Evolutionary conservation across 2,888 invertebrate species (phyloP).

Genomic region (Trichogramma dendrolimi): DNA sequence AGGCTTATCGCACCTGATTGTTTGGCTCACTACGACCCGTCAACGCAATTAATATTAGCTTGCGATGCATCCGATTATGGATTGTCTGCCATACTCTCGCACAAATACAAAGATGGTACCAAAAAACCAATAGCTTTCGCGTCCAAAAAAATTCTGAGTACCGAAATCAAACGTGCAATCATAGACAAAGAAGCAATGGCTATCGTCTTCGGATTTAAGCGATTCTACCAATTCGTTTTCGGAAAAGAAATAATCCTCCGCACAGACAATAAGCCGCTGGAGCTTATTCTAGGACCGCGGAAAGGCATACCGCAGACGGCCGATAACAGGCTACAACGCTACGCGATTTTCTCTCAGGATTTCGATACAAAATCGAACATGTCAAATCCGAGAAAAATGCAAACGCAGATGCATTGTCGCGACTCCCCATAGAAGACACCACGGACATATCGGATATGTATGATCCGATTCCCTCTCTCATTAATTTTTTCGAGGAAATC

Average conservation of each 20-base stretch:
- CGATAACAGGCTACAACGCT: conserved; percentile 35
- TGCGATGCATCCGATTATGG: conserved; percentile 28
- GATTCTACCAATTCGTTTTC: conserved; percentile 21
- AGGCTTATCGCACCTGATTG: conserved; percentile 23
- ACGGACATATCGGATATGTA: not conserved
- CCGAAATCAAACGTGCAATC: conserved; percentile 22
- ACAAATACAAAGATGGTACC: conserved; percentile 17
- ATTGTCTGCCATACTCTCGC: conserved; percentile 22
- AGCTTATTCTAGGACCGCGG: conserved; percentile 34
- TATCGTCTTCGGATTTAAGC: conserved; percentile 2
- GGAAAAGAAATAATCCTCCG: conserved; percentile 32
- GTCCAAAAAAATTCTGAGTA: conserved; percentile 17
- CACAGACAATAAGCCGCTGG: conserved; percentile 45
- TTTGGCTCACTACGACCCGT: conserved; percentile 25
- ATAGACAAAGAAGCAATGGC: conserved; percentile 29
- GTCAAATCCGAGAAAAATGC: conserved; percentile 15
- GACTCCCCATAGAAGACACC: conserved; percentile 15
- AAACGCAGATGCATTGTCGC: conserved; percentile 19
- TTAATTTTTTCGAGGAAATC: conserved; percentile 23
- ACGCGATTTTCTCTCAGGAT: conserved; percentile 30
- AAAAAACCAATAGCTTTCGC: conserved; percentile 25
- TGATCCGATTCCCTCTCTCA: conserved; percentile 5
- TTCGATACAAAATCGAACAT: conserved; percentile 17
- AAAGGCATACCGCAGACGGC: conserved; percentile 31
- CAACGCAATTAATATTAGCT: conserved; percentile 20